Conservation (phyloP, 1,140 invertebrate genomes). For the Acromyrmex echinatior region DNA sequence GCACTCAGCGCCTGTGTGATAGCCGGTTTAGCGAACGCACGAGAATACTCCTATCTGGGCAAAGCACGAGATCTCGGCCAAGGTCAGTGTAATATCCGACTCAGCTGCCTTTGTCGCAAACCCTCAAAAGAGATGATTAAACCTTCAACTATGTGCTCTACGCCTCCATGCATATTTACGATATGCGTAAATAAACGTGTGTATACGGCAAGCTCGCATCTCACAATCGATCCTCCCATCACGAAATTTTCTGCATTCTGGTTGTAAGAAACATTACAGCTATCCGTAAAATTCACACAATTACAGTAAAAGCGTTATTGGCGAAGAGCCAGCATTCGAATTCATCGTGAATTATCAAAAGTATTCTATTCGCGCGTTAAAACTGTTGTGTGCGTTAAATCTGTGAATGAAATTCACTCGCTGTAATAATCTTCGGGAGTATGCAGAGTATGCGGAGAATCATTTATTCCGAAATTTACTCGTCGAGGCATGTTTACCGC, state of each 20-base stretch:
- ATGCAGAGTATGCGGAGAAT: neutral
- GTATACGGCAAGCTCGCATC: neutral
- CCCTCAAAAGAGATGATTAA: constrained; percentile 51
- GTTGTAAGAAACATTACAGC: neutral
- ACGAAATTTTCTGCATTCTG: neutral
- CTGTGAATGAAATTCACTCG: neutral
- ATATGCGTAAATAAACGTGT: neutral
- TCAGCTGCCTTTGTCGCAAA: constrained; percentile 8
- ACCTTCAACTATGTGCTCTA: neutral
- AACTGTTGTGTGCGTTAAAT: neutral
- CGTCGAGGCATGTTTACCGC: neutral
- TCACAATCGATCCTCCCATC: neutral
- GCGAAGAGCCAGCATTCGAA: neutral
- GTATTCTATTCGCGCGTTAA: neutral
- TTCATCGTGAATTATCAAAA: neutral
- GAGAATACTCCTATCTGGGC: constrained; percentile 89
- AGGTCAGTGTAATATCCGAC: constrained; percentile 60
- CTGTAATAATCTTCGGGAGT: neutral
- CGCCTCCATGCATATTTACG: constrained; percentile 29
- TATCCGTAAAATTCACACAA: neutral
- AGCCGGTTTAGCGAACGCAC: constrained; percentile 91
- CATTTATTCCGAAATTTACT: neutral
- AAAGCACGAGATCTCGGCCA: constrained; percentile 77
- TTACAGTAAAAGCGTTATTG: constrained; percentile 2
- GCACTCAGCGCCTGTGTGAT: constrained; percentile 95